Evolutionary conservation across 2,797 vertebrate species (phyloP).

Genomic region (Eleutherodactylus coqui): DNA sequence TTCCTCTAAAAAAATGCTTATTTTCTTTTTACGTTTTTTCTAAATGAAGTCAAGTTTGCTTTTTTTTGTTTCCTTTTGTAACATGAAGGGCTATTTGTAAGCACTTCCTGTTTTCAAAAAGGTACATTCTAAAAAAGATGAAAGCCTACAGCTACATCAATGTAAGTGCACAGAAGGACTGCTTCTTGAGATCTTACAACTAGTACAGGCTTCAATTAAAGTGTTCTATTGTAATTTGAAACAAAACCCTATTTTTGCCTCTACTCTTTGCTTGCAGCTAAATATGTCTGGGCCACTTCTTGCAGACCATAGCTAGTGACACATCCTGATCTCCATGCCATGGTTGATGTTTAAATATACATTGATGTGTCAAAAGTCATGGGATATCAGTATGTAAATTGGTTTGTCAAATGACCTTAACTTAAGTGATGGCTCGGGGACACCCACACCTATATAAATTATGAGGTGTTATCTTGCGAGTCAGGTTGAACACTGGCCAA

Average conservation of each 20-base stretch:
- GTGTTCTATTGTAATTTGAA: neutral
- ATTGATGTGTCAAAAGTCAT: too few relatives aligned
- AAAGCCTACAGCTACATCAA: neutral
- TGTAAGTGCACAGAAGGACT: neutral
- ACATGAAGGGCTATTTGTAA: slow-evolving; percentile 30
- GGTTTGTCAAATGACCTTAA: too few relatives aligned
- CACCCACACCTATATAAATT: too few relatives aligned
- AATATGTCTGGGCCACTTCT: neutral
- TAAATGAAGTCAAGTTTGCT: neutral
- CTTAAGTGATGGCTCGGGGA: too few relatives aligned
- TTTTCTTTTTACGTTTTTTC: neutral
- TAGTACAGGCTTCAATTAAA: neutral
- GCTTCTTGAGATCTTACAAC: neutral
- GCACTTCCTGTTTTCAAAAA: slow-evolving; percentile 52
- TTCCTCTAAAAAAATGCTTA: slow-evolving; percentile 10
- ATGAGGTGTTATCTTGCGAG: too few relatives aligned
- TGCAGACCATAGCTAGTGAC: too few relatives aligned
- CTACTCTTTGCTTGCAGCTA: neutral
- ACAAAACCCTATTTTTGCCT: too few relatives aligned
- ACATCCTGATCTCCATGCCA: too few relatives aligned
- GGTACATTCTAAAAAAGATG: slow-evolving; percentile 21
- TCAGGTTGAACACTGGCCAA: too few relatives aligned
- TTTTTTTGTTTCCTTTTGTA: slow-evolving; percentile 38
- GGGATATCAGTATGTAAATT: too few relatives aligned
- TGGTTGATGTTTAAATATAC: too few relatives aligned